phyloP scores from a whole-genome alignment of 2,888 invertebrate genomes.

The Melangyna quadrimaculata region DNA sequence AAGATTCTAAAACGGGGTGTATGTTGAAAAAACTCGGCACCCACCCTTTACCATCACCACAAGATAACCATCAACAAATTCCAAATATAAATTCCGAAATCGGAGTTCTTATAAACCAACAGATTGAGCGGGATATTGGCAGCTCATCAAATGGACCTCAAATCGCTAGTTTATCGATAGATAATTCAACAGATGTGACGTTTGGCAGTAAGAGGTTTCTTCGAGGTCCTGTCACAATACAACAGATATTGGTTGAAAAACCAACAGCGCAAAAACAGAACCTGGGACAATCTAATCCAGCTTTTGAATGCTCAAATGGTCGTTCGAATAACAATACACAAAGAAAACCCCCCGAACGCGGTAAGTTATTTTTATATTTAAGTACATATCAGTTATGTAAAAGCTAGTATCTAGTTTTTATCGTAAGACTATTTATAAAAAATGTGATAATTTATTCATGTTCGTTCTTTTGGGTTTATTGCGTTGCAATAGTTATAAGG shows the following conservation, averaged over 20 bases:
- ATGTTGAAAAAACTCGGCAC: conserved; percentile 79
- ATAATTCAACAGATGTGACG: conserved; percentile 87
- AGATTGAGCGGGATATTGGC: conserved; percentile 40
- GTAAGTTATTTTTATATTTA: conserved; percentile 72
- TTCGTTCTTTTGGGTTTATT: too few relatives aligned
- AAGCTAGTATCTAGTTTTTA: too few relatives aligned
- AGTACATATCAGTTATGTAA: too few relatives aligned
- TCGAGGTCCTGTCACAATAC: conserved; percentile 89
- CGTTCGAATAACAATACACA: not conserved
- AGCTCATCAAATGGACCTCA: conserved; percentile 75
- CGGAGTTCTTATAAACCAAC: conserved; percentile 48
- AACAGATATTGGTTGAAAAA: conserved; percentile 85
- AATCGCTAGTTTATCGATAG: conserved; percentile 85
- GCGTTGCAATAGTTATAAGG: too few relatives aligned
- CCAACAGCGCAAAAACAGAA: conserved; percentile 69
- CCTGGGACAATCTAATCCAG: conserved; percentile 76
- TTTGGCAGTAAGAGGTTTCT: conserved; percentile 90
- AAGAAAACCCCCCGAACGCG: conserved; percentile 64
- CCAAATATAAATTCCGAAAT: conserved; percentile 74
- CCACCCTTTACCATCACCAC: conserved; percentile 73
- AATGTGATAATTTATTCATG: too few relatives aligned
- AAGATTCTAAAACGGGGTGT: conserved; percentile 73
- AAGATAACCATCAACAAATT: conserved; percentile 73
- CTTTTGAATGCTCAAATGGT: conserved; percentile 69
- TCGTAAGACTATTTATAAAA: too few relatives aligned